Conservation (phyloP, 2,113 vertebrate genomes). For the Hypocryptadius cinnamomeus region DNA sequence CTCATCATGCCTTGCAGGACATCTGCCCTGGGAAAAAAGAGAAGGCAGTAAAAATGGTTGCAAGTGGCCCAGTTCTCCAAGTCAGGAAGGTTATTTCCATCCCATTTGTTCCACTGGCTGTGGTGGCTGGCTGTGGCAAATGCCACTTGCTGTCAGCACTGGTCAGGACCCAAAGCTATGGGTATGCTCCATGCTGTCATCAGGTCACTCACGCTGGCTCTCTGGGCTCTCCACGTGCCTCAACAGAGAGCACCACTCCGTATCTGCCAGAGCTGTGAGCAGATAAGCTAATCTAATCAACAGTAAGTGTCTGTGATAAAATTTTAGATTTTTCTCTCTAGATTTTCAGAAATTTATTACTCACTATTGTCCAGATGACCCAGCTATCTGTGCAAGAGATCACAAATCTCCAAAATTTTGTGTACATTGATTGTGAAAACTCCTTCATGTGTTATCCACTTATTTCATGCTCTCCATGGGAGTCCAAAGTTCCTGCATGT, state of each 20-base stretch:
- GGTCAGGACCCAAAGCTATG: neutral
- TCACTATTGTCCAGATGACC: neutral
- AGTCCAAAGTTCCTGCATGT: neutral
- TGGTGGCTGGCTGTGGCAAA: neutral
- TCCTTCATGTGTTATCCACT: neutral
- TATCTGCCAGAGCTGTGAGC: neutral
- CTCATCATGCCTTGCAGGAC: neutral
- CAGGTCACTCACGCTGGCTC: neutral
- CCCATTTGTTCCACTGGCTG: neutral
- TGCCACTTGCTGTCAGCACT: neutral
- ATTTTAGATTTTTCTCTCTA: neutral
- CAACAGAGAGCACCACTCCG: accelerated
- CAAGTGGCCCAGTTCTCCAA: neutral
- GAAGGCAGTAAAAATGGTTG: neutral
- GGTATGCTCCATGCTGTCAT: neutral
- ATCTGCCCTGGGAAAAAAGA: neutral
- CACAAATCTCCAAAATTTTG: neutral
- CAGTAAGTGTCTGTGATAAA: neutral
- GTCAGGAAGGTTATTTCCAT: neutral
- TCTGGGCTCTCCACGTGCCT: neutral
- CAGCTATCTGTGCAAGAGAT: neutral
- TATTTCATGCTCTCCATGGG: neutral
- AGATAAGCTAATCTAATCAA: neutral
- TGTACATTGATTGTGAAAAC: neutral
- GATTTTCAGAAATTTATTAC: neutral